A percentile compares a stretch with the other conserved stretches of the same genome.
Evolutionary conservation across 1,140 invertebrate genomes (phyloP).

Genomic region (Pseudomyrmex flavicornis): DNA sequence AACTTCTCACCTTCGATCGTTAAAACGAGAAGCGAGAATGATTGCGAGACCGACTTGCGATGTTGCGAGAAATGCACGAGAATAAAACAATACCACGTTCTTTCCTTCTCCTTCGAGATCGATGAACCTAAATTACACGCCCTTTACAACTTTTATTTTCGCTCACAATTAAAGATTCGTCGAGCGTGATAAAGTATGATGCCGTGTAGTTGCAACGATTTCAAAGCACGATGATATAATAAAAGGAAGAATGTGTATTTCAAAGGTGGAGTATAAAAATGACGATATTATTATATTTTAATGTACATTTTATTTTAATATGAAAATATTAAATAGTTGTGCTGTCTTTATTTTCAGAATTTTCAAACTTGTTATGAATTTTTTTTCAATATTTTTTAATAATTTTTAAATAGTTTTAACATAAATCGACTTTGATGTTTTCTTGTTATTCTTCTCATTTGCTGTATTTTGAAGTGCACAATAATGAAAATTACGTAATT

Average conservation of each 20-base stretch:
- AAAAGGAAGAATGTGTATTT: no score
- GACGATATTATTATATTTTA: no score
- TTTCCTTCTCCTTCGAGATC: not conserved
- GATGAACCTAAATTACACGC: conserved; percentile 40
- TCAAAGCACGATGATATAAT: not conserved
- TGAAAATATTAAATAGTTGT: no score
- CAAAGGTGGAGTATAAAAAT: not conserved
- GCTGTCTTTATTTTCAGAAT: no score
- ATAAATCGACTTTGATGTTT: no score
- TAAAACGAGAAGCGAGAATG: conserved; percentile 45
- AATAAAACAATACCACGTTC: conserved; percentile 31
- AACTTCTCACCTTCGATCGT: conserved; percentile 50
- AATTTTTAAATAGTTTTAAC: no score
- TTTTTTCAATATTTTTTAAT: no score
- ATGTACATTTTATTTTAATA: not conserved
- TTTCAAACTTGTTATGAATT: no score
- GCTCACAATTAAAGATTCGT: not conserved
- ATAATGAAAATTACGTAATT: not conserved
- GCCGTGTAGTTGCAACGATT: not conserved
- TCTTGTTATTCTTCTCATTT: no score
- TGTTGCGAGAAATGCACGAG: conserved; percentile 9
- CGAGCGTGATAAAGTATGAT: not conserved
- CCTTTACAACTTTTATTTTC: not conserved
- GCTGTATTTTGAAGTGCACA: not conserved
- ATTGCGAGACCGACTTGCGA: conserved; percentile 20